Percentiles rank a stretch among this genome's conserved stretches.
Conservation (phyloP, 1,140 invertebrate species). For the Heliconius congener region DNA sequence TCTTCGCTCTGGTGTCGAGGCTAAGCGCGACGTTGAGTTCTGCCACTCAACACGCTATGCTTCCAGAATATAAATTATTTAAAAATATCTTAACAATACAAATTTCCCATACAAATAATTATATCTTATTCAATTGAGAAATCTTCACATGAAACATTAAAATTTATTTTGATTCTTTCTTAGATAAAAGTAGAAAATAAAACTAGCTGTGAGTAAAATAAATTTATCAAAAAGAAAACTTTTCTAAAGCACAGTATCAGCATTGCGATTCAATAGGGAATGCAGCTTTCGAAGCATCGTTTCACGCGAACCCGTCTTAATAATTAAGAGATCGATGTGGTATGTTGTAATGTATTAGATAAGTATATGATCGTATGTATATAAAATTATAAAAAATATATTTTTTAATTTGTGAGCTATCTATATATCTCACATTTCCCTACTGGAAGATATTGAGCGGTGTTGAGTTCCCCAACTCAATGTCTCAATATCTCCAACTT, state of each 20-base stretch:
- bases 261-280: conserved; percentile 13
- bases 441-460: not conserved
- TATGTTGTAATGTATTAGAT: conserved; percentile 2
- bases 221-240: not conserved
- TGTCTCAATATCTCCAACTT: too few species aligned
- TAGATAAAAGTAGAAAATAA: not conserved
- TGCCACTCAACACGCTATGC: too few species aligned
- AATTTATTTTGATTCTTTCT: not conserved
- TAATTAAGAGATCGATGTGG: conserved; percentile 11
- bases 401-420: not conserved
- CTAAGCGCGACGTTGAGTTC: too few species aligned
- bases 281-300: conserved; percentile 12
- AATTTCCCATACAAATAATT: too few species aligned
- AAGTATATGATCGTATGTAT: not conserved
- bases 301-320: conserved; percentile 9
- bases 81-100: too few species aligned
- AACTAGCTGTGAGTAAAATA: not conserved
- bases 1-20: too few species aligned
- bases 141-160: not conserved
- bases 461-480: too few species aligned
- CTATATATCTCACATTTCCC: too few species aligned
- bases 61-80: too few species aligned
- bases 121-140: too few species aligned
- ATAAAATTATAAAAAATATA: not conserved
- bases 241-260: conserved; percentile 11